Evolutionary conservation across 2,113 vertebrate species (phyloP).

Genomic region (Eira barbara): DNA sequence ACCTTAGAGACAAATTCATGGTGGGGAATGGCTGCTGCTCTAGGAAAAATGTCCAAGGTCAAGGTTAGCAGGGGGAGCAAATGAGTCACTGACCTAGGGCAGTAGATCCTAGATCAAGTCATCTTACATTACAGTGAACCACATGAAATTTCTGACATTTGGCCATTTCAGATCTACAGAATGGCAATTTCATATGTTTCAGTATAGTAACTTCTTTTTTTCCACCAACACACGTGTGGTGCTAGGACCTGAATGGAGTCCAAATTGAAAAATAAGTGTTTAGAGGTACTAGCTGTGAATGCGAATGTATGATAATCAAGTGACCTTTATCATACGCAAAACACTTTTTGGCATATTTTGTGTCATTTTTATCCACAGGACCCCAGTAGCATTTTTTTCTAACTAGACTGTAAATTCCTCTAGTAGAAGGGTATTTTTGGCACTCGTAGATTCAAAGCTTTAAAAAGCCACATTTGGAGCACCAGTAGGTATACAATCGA

Average conservation of each 20-base stretch:
- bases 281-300: not conserved
- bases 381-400: not conserved
- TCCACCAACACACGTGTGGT: not conserved
- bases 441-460: slow-evolving; percentile 2
- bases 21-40: not conserved
- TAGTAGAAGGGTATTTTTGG: not conserved
- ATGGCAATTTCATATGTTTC: not conserved
- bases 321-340: not conserved
- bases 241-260: not conserved
- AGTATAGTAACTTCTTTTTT: not conserved
- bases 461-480: slow-evolving; percentile 12
- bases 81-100: not conserved
- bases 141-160: not conserved
- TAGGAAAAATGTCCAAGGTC: not conserved
- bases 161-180: not conserved
- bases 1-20: not conserved
- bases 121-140: not conserved
- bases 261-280: not conserved
- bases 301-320: not conserved
- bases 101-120: not conserved
- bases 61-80: not conserved
- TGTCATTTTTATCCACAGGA: not conserved
- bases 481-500: not conserved
- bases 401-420: not conserved
- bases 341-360: not conserved